A percentile compares a stretch with the other conserved stretches of the same genome.
Evolutionary conservation across 1,140 invertebrate genomes (phyloP).

Genomic region (Drosophila jambulina): DNA sequence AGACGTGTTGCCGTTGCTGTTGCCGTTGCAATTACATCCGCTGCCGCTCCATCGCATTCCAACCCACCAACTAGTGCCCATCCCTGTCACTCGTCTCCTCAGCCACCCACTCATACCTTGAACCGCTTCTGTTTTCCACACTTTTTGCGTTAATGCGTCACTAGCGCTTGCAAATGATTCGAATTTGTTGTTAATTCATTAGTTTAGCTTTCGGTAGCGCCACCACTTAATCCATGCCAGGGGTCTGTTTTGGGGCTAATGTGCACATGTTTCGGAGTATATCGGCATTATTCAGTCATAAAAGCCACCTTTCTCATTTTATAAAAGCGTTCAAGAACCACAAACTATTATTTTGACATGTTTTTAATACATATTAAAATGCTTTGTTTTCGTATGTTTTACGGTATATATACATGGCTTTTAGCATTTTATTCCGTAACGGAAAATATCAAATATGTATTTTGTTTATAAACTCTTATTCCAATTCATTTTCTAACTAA

Average conservation of each 20-base stretch:
- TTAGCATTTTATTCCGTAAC: background rate
- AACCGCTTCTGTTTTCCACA: slow-evolving; percentile 8
- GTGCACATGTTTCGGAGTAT: background rate
- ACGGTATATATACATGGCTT: background rate
- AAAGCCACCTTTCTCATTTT: background rate
- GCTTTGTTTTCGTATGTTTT: background rate
- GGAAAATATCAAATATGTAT: background rate
- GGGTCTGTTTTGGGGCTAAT: background rate
- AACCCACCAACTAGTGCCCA: slow-evolving; percentile 4
- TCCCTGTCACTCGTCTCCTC: background rate
- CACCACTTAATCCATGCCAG: background rate
- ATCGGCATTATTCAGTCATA: background rate
- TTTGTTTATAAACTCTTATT: background rate
- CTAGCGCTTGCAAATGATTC: background rate
- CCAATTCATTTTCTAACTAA: background rate
- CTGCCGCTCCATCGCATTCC: slow-evolving; percentile 19
- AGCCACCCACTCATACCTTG: slow-evolving; percentile 2
- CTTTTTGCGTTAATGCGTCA: background rate
- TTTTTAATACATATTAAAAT: background rate
- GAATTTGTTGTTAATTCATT: background rate
- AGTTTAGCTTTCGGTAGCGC: slow-evolving; percentile 8
- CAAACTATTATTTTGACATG: background rate
- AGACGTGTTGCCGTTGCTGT: slow-evolving; percentile 15
- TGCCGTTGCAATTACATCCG: slow-evolving; percentile 15
- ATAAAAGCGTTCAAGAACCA: background rate